Percentiles rank a stretch among this genome's conserved stretches.
Evolutionary conservation across 1,140 invertebrate genomes (phyloP).

Genomic region (Drosophila murphyi): DNA sequence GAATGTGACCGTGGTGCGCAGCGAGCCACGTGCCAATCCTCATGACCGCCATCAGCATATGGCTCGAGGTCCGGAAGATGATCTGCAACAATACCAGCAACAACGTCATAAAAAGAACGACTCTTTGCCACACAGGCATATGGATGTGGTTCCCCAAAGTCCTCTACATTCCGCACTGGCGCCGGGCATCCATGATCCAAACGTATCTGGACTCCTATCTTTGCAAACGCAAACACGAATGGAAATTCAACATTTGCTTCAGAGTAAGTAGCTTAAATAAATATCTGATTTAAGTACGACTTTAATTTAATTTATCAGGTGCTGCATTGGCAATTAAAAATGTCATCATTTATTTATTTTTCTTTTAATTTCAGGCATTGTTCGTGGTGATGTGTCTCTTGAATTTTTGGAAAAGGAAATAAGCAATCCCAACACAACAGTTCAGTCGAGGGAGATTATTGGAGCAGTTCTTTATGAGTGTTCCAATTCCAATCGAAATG

Average conservation of each 20-base stretch:
- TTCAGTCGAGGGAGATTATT: slow-evolving; percentile 89
- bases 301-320: too few relatives aligned
- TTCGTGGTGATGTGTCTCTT: slow-evolving; percentile 54
- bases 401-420: slow-evolving; percentile 89
- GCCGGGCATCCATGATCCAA: slow-evolving; percentile 21
- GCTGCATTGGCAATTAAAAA: too few relatives aligned
- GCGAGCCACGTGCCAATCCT: not conserved
- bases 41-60: slow-evolving; percentile 3
- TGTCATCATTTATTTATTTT: not conserved
- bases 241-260: slow-evolving; percentile 61
- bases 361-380: slow-evolving; percentile 36
- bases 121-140: not conserved
- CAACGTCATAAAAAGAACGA: slow-evolving; percentile 23
- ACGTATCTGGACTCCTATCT: slow-evolving; percentile 17
- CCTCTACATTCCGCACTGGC: slow-evolving; percentile 9
- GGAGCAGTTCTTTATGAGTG: slow-evolving; percentile 88
- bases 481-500: slow-evolving; percentile 43
- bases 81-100: slow-evolving; percentile 25
- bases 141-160: slow-evolving; percentile 20
- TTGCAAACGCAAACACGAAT: slow-evolving; percentile 48
- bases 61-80: slow-evolving; percentile 8
- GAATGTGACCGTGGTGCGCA: slow-evolving; percentile 1
- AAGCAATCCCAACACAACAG: slow-evolving; percentile 89
- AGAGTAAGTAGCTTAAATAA: slow-evolving; percentile 38
- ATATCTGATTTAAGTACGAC: too few relatives aligned